Conservation (phyloP, 2,888 invertebrate species). For the Lamellibrachia satsuma region DNA sequence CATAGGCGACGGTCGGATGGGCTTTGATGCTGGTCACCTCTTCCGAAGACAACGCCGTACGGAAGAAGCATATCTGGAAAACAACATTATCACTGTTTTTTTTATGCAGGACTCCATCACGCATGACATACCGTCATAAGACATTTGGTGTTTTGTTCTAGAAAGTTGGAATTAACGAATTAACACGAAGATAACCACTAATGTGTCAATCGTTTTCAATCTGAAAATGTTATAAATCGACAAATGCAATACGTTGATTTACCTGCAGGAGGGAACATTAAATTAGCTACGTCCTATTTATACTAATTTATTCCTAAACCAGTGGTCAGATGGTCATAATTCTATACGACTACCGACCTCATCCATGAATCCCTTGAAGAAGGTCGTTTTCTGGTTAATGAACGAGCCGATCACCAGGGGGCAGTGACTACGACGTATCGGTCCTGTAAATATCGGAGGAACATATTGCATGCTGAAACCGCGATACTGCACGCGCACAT, state of each 20-base stretch:
- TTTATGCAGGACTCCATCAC: neutral
- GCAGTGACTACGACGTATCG: slow-evolving; percentile 13
- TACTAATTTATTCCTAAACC: too few species aligned
- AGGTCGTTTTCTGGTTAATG: slow-evolving; percentile 20
- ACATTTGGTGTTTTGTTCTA: too few species aligned
- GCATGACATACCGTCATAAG: too few species aligned
- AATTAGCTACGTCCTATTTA: too few species aligned
- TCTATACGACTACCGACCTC: neutral
- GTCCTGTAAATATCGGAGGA: slow-evolving; percentile 3
- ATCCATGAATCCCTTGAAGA: slow-evolving; percentile 17
- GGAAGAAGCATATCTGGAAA: slow-evolving; percentile 6
- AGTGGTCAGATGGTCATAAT: neutral
- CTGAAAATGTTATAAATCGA: too few species aligned
- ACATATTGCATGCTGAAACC: neutral
- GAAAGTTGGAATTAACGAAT: too few species aligned
- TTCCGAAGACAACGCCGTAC: neutral
- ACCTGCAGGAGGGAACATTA: too few species aligned
- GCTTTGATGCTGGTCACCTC: neutral
- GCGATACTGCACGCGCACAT: too few species aligned
- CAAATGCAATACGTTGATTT: too few species aligned
- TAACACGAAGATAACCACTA: too few species aligned
- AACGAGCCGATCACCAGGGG: slow-evolving; percentile 21
- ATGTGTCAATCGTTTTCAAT: too few species aligned
- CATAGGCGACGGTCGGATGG: neutral
- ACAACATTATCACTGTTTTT: neutral